These are phyloP conservation scores for Penelope pileata DNA, from an alignment of 2,113 vertebrate genomes.

Conservation along the genomic window DNA sequence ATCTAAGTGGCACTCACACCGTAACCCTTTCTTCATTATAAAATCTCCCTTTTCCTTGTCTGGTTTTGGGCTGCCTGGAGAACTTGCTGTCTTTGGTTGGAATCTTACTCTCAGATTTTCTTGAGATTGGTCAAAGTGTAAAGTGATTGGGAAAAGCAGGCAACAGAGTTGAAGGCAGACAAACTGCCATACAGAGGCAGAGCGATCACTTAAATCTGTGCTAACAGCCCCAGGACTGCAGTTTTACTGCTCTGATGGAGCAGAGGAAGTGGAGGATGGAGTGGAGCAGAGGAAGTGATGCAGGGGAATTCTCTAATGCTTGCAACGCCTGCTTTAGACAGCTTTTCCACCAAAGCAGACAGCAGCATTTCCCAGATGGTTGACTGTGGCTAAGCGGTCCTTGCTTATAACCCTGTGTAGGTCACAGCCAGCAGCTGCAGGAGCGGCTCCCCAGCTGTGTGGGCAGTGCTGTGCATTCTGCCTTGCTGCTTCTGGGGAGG, in stretches of 20 bases:
- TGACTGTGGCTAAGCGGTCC: background rate
- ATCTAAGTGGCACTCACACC: background rate
- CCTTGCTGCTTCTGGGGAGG: background rate
- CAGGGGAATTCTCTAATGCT: background rate
- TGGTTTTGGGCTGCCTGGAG: background rate
- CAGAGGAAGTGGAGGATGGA: background rate
- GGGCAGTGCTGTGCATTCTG: background rate
- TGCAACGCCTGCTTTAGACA: background rate
- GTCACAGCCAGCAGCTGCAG: background rate
- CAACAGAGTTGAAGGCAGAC: background rate
- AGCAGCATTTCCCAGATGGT: background rate
- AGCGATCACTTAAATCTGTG: background rate
- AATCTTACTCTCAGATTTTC: background rate
- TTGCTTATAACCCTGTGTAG: background rate
- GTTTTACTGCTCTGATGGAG: background rate
- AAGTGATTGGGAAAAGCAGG: background rate
- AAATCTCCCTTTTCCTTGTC: background rate
- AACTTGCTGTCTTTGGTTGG: background rate
- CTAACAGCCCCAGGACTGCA: background rate
- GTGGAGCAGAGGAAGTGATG: background rate
- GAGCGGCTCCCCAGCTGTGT: background rate
- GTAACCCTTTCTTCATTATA: background rate
- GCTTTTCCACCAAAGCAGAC: background rate
- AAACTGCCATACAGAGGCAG: accelerated
- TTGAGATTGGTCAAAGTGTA: background rate